phyloP scores from a whole-genome alignment of 2,113 vertebrate genomes.

The Dinomys branickii region DNA sequence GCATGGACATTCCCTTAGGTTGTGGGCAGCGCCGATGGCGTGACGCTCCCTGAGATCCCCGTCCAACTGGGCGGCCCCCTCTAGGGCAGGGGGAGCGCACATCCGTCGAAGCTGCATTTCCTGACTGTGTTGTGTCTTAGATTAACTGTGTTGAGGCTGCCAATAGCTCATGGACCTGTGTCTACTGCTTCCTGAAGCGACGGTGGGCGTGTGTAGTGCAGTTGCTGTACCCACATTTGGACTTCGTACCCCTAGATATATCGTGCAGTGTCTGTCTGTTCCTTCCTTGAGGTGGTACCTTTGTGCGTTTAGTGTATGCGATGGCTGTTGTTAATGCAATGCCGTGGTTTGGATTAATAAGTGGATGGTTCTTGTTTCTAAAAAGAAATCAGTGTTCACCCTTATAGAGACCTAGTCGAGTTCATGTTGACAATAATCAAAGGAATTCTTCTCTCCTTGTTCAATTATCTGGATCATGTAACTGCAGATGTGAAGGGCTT shows the following conservation, averaged over 20 bases:
- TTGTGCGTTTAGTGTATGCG: slow-evolving; percentile 91
- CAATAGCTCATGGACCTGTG: slow-evolving; percentile 86
- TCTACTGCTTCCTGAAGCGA: slow-evolving; percentile 81
- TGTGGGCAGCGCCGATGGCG: slow-evolving; percentile 85
- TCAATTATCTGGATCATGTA: slow-evolving; percentile 71
- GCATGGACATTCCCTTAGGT: slow-evolving; percentile 91
- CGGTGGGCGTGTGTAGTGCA: slow-evolving; percentile 80
- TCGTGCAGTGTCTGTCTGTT: slow-evolving; percentile 86
- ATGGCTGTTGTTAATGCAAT: slow-evolving; percentile 93
- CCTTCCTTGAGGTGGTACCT: slow-evolving; percentile 89
- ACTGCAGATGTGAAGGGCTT: slow-evolving; percentile 70
- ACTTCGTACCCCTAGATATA: slow-evolving; percentile 84
- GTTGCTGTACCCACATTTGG: slow-evolving; percentile 84
- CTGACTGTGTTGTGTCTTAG: slow-evolving; percentile 89
- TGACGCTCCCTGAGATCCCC: slow-evolving; percentile 77
- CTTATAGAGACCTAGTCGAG: slow-evolving; percentile 80
- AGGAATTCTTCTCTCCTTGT: slow-evolving; percentile 79
- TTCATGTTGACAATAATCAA: slow-evolving; percentile 74
- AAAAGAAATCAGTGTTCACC: slow-evolving; percentile 85
- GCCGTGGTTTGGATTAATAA: slow-evolving; percentile 94
- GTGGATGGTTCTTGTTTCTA: slow-evolving; percentile 88
- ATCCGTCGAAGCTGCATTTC: slow-evolving; percentile 84
- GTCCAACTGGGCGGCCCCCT: slow-evolving; percentile 63
- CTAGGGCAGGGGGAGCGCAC: slow-evolving; percentile 79
- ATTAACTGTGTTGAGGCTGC: slow-evolving; percentile 86